Percentiles rank a stretch among this genome's conserved stretches.
Evolutionary conservation across 2,888 invertebrate species (phyloP).

Genomic region (Campoplex capitator): DNA sequence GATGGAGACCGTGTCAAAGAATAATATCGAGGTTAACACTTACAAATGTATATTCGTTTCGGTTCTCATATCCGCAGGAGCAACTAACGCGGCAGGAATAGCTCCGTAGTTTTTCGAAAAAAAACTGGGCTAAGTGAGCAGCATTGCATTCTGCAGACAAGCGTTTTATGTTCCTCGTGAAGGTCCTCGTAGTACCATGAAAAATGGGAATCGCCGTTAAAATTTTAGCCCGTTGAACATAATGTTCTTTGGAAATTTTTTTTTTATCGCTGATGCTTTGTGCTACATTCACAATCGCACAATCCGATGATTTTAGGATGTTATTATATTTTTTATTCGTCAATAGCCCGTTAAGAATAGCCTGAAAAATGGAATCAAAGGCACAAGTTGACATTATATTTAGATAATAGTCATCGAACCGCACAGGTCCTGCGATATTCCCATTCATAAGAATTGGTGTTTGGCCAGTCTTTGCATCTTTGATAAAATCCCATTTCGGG

Average conservation of each 20-base stretch:
- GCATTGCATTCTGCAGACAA: no score
- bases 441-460: not conserved
- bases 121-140: conserved; percentile 1
- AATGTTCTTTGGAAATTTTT: no score
- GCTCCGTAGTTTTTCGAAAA: conserved; percentile 15
- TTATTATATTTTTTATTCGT: not conserved
- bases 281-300: no score
- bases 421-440: no score
- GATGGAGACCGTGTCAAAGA: no score
- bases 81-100: not conserved
- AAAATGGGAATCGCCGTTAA: not conserved
- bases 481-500: no score
- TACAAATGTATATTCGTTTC: not conserved
- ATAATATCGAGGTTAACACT: not conserved
- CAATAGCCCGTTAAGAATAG: not conserved
- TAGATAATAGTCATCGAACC: no score
- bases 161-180: conserved; percentile 12
- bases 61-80: not conserved
- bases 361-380: not conserved
- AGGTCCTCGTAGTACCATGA: not conserved
- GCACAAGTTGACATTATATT: no score
- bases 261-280: no score
- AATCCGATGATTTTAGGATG: not conserved
- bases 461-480: no score
- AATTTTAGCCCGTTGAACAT: conserved; percentile 2